Evolutionary conservation across 2,113 vertebrate species (phyloP).

Genomic region (Corvus moneduloides): DNA sequence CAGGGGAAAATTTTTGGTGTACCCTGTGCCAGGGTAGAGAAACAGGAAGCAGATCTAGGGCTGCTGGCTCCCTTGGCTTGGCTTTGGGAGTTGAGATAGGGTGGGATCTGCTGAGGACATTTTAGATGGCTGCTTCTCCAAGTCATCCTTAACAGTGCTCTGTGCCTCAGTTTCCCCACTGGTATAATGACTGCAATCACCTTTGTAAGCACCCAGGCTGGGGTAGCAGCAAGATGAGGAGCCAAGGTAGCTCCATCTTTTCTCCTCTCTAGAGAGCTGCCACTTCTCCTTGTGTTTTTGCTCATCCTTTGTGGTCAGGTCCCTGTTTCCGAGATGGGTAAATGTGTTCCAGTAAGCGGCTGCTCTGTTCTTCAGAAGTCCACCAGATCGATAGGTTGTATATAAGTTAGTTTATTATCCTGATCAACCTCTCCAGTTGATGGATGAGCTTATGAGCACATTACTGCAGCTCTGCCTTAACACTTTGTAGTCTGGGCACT

Average conservation of each 20-base stretch:
- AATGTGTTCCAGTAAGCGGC: neutral
- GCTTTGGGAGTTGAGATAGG: neutral
- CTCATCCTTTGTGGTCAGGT: neutral
- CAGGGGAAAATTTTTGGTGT: neutral
- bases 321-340: neutral
- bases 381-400: conserved; percentile 21
- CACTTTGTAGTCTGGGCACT: neutral
- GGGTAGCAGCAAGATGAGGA: neutral
- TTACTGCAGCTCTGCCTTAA: neutral
- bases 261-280: neutral
- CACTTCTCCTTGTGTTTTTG: neutral
- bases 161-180: neutral
- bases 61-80: neutral
- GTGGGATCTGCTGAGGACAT: neutral
- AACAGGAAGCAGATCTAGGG: neutral
- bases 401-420: conserved; percentile 49
- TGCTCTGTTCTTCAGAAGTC: neutral
- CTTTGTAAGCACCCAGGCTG: neutral
- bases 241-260: neutral
- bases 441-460: neutral
- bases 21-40: neutral
- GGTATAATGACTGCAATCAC: neutral
- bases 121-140: neutral
- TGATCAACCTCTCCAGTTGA: conserved; percentile 40
- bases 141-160: rapidly evolving